A percentile compares a stretch with the other conserved stretches of the same genome.
These are phyloP conservation scores for Pseudochaenichthys georgianus DNA, from an alignment of 2,797 vertebrate genomes.

Conservation along the genomic window DNA sequence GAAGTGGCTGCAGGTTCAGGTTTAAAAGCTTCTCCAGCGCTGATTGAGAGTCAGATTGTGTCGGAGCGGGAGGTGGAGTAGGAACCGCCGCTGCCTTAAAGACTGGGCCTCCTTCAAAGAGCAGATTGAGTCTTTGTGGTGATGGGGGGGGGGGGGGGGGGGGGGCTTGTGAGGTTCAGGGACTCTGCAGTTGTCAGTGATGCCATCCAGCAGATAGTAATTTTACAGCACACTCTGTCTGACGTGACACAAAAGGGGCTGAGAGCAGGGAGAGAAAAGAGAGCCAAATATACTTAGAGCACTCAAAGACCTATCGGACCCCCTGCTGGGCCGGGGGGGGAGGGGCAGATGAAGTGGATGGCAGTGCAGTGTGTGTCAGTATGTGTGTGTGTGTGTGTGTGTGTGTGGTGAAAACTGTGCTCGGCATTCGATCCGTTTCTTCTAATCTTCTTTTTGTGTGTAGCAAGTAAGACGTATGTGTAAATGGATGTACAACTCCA, in stretches of 20 bases:
- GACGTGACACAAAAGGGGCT: constrained; percentile 41
- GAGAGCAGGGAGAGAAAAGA: constrained; percentile 16
- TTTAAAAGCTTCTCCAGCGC: constrained; percentile 60
- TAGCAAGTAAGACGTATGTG: neutral
- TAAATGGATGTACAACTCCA: neutral
- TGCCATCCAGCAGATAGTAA: constrained; percentile 43
- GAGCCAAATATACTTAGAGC: constrained; percentile 37
- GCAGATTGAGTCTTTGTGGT: constrained; percentile 57
- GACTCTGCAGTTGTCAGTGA: constrained; percentile 26
- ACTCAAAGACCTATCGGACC: constrained; percentile 59
- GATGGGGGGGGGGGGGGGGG: too few species aligned
- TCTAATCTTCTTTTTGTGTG: constrained; percentile 1
- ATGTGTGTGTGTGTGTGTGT: neutral
- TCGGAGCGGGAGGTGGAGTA: constrained; percentile 34
- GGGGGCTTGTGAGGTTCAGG: constrained; percentile 27
- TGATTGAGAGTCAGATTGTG: constrained; percentile 66
- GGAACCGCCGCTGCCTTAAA: constrained; percentile 41
- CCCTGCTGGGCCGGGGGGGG: constrained; percentile 40
- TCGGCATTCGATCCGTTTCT: constrained; percentile 3
- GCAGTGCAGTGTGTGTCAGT: neutral
- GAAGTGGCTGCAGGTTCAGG: constrained; percentile 44
- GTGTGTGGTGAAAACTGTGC: neutral
- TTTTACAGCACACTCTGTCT: constrained; percentile 42
- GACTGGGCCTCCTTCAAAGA: constrained; percentile 57
- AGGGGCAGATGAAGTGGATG: constrained; percentile 37